phyloP scores from a whole-genome alignment of 1,140 invertebrate species.

The Phthorimaea operculella region DNA sequence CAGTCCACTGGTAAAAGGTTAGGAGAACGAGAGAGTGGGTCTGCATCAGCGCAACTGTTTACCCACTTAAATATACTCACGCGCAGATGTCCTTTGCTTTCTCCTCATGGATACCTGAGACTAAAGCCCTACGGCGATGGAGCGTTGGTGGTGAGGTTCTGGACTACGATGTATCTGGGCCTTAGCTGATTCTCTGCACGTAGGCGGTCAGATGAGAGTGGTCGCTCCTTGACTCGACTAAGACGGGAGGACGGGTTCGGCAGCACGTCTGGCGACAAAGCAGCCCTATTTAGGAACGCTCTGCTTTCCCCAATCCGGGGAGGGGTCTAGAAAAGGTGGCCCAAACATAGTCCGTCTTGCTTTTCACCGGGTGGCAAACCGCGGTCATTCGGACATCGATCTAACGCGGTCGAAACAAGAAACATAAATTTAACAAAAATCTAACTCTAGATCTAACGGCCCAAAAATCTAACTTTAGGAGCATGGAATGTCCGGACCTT shows the following conservation, averaged over 20 bases:
- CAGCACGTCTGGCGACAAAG: conserved; percentile 3
- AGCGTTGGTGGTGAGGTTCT: neutral
- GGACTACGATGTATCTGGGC: neutral
- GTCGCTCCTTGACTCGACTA: conserved; percentile 2
- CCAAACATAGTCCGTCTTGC: conserved; percentile 20
- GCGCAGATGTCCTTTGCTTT: conserved; percentile 2
- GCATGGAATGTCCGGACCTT: conserved; percentile 19
- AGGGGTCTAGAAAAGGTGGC: no score
- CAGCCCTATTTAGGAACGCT: conserved; percentile 13
- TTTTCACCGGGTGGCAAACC: conserved; percentile 11
- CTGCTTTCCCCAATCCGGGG: no score
- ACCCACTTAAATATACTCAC: no score
- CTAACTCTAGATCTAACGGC: no score
- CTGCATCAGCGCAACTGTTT: conserved; percentile 6
- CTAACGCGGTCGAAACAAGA: conserved; percentile 16
- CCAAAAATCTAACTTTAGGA: no score
- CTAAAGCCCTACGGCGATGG: conserved; percentile 9
- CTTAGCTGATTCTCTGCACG: conserved; percentile 2
- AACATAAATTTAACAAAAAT: conserved; percentile 2
- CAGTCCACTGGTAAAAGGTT: no score
- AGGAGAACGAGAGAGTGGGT: conserved; percentile 8
- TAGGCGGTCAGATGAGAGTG: conserved; percentile 2
- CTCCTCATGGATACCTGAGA: neutral
- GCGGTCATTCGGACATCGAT: conserved; percentile 15
- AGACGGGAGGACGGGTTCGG: neutral